Evolutionary conservation across 2,888 invertebrate species (phyloP), one percentile per base, ranked within the genome.

Genomic region (Choreutis nemorana): DNA sequence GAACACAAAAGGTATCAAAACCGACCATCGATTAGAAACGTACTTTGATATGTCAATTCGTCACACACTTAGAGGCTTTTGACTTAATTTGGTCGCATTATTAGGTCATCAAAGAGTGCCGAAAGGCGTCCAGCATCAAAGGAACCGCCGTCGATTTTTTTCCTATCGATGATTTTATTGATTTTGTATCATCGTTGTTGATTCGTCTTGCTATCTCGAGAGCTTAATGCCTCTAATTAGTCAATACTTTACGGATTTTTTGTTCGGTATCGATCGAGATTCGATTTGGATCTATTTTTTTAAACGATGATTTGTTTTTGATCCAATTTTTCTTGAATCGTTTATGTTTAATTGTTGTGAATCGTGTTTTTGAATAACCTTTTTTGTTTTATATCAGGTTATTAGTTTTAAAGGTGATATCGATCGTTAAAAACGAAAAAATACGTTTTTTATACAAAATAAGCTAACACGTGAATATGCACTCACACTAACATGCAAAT

Each of bases 31-130:
- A n/a, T n/a, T n/a, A n/a, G n/a, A n/a, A n/a, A n/a, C n/a, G n/a
- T 67, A 71, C 68, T 73, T 72, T 68, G 77, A 75, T 72, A 71
- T 45, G 55, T 70, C 63, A 55, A 78, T 78, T 78, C 73, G 77
- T 71, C 72, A 72, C 71, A 71, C 73, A 57, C 60, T 72, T 66
- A 68, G 63, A 58, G 58, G 58, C 26, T 58, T 67, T 72, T 73
- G 73, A 73, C 71, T 77, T 68, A 68, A 72, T 73, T 77, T 36
- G 33, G 32, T 31, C 33, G 33, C 70, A 68, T 75, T 75, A 75
- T 73, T 22, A 25, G 24, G 28, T 33, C 54, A 64, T 75, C 68
- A 75, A 75, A 75, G 68, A 56, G 48, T 32, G 60, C 75, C 73
- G 73, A 61, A 53, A 53, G 54, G 57, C 60, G 53, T 39, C 43